These are phyloP conservation scores for Acrocephalus kingi DNA, from an alignment of 2,113 vertebrate species.

Conservation along the genomic window DNA sequence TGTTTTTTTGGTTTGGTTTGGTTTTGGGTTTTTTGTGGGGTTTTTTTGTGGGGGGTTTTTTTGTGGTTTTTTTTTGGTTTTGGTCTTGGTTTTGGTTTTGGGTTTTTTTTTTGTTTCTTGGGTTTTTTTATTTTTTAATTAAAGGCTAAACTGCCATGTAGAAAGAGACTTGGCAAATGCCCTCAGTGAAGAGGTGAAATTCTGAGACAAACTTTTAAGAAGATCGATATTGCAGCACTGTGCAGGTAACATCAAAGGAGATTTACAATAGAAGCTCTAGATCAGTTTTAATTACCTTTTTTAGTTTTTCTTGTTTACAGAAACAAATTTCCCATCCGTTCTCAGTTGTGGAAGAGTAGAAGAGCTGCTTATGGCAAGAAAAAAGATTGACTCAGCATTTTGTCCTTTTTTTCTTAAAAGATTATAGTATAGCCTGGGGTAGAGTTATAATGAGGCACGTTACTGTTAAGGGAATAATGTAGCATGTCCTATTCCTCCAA, in stretches of 20 bases:
- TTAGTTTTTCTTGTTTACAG: background rate
- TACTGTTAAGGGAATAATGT: background rate
- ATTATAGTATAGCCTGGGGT: background rate
- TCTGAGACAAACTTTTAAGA: background rate
- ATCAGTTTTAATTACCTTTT: background rate
- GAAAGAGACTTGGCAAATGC: background rate
- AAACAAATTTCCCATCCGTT: background rate
- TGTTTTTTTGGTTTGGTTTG: too few relatives aligned
- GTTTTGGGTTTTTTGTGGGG: too few relatives aligned
- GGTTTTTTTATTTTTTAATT: background rate
- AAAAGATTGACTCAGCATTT: background rate
- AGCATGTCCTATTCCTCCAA: background rate
- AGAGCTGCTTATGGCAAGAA: background rate
- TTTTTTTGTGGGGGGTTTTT: too few relatives aligned
- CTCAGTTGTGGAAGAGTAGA: background rate
- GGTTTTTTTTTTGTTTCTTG: background rate
- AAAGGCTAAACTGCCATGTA: background rate
- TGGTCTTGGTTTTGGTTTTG: too few relatives aligned
- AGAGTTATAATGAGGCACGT: slow-evolving; percentile 5
- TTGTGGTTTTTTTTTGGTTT: background rate
- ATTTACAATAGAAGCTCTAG: background rate
- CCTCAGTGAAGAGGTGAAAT: background rate
- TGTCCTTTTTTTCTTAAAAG: background rate
- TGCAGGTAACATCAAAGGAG: background rate
- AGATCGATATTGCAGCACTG: background rate